Base-by-base conservation (phyloP, 1,140 invertebrate species). In the Aethina tumida region DNA sequence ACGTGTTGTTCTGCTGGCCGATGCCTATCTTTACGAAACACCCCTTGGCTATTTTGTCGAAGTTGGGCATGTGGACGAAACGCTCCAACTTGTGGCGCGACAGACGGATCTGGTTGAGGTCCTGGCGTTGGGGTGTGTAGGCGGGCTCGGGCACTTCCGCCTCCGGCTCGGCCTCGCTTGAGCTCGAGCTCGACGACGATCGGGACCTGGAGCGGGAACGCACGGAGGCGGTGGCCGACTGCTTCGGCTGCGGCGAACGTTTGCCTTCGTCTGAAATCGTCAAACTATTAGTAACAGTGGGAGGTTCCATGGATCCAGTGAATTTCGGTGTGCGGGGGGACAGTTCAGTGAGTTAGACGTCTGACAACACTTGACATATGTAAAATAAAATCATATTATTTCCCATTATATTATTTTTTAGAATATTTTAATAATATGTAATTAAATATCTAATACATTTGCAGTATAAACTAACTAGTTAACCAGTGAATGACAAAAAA, bases 1-100 rank as follows among this genome's bases (percentile, higher is more conserved):
- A 79, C 53, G 79, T 74, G 53, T 87, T 81, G 36, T 65, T 65
- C 60, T 94, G 84, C 54, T 86, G 85, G 0, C 95, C 96, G 52
- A 99, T 97, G 14, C 92, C 91, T 57, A 99, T 90, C 15, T 92
- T 71, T 1, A 98, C 95, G 67, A 90, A 99, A 63, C 91, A 97
- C 16, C 94, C 94, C 43, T 75, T 74, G 1, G 89, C 89, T 2
- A 92, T 84, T 27, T 82, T 73, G 44, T 81, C 77, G 55, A 99
- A 99, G 62, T 96, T 96, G 9, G 96, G 96, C 47, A 96, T 70
- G 67, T 98, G 93, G 10, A 97, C 88, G 63, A 96, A 91, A 49
- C 84, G 77, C 65, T 97, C 93, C 59, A 97, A 70, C 67, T 95
- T 96, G 59, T 86, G 79, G 49, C 94, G 77, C 16, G 91, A 95